phyloP scores from a whole-genome alignment of 2,797 vertebrate species.

The Sebastes trivittatus region DNA sequence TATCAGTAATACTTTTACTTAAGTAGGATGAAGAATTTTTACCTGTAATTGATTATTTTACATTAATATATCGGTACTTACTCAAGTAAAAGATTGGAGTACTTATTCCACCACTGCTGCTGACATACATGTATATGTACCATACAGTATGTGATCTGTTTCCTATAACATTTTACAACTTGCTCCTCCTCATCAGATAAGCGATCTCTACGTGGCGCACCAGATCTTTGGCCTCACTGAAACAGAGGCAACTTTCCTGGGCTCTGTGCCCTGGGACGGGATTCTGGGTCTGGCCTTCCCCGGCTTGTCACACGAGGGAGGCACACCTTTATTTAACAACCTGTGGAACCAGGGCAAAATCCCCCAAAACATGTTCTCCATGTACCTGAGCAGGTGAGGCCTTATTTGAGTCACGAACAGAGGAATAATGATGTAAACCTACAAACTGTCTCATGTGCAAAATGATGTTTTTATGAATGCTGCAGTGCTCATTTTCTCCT shows the following conservation, averaged over 20 bases:
- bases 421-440: background rate
- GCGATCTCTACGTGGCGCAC: slow-evolving; percentile 26
- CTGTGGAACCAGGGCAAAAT: slow-evolving; percentile 42
- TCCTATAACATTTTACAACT: background rate
- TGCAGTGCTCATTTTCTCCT: background rate
- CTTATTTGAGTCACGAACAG: background rate
- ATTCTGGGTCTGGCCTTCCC: slow-evolving; percentile 56
- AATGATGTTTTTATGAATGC: background rate
- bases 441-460: background rate
- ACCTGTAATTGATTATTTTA: background rate
- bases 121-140: background rate
- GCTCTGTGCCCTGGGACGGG: slow-evolving; percentile 40
- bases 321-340: slow-evolving; percentile 43
- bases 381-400: slow-evolving; percentile 45
- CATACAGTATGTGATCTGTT: background rate
- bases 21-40: no score
- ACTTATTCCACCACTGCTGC: background rate
- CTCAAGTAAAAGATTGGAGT: background rate
- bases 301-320: slow-evolving; percentile 1
- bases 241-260: slow-evolving; percentile 6
- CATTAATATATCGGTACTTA: background rate
- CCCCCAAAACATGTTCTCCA: slow-evolving; percentile 51
- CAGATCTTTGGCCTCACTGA: slow-evolving; percentile 52
- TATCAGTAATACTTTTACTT: background rate
- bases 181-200: slow-evolving; percentile 16